phyloP scores from a whole-genome alignment of 2,113 vertebrate species.

The Corydoras maculifer region DNA sequence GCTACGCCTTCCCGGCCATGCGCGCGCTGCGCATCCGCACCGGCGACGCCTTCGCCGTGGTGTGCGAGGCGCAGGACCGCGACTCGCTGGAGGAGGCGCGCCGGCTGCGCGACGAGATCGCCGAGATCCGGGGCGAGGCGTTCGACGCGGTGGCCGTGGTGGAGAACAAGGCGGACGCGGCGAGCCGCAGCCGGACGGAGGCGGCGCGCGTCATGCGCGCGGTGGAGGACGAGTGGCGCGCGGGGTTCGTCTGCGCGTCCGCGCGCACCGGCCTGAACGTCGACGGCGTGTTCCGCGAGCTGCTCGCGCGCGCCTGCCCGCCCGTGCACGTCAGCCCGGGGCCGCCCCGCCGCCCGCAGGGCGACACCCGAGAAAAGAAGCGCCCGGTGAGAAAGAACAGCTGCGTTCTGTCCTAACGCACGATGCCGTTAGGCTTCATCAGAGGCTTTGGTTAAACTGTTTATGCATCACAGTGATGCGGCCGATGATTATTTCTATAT shows the following conservation, averaged over 20 bases:
- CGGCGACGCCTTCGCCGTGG: slow-evolving; percentile 62
- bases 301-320: slow-evolving; percentile 54
- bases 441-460: neutral
- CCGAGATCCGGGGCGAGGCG: slow-evolving; percentile 46
- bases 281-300: slow-evolving; percentile 50
- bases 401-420: slow-evolving; percentile 58
- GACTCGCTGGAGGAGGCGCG: slow-evolving; percentile 58
- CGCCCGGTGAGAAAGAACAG: slow-evolving; percentile 49
- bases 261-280: slow-evolving; percentile 57
- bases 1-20: slow-evolving; percentile 71
- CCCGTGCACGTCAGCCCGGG: slow-evolving; percentile 52
- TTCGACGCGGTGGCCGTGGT: slow-evolving; percentile 56
- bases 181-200: slow-evolving; percentile 39
- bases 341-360: slow-evolving; percentile 41
- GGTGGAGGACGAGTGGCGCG: slow-evolving; percentile 57
- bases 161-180: slow-evolving; percentile 55
- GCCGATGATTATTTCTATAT: too few species aligned
- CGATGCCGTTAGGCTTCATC: neutral
- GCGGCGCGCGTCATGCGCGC: slow-evolving; percentile 45
- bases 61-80: slow-evolving; percentile 59
- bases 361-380: slow-evolving; percentile 37
- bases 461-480: slow-evolving; percentile 30
- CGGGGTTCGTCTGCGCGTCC: slow-evolving; percentile 60
- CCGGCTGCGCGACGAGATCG: slow-evolving; percentile 59
- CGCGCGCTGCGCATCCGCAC: slow-evolving; percentile 61